Evolutionary conservation across 2,113 vertebrate species (phyloP).

Genomic region (Tiliqua scincoides): DNA sequence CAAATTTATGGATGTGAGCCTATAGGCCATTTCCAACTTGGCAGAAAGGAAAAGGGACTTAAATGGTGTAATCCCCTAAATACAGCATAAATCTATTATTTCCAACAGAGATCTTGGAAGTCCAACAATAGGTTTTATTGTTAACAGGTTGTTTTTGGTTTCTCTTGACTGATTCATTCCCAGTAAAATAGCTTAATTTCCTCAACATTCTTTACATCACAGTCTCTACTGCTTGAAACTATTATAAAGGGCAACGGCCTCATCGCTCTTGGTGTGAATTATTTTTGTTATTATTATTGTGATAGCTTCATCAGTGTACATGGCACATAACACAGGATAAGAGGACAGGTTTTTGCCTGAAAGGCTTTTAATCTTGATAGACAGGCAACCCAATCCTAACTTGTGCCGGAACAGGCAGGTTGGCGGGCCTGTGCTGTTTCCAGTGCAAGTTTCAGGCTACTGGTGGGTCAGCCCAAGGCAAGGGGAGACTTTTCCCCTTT

Average conservation of each 20-base stretch:
- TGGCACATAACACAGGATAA: too few species aligned
- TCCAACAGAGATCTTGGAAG: slow-evolving; percentile 66
- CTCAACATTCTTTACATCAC: slow-evolving; percentile 44
- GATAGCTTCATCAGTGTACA: too few species aligned
- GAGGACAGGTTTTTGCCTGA: too few species aligned
- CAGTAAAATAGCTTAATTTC: slow-evolving; percentile 57
- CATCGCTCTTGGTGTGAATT: not conserved
- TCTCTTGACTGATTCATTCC: slow-evolving; percentile 60
- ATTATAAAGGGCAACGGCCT: slow-evolving; percentile 54
- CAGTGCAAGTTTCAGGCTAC: too few species aligned
- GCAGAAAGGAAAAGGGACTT: slow-evolving; percentile 57
- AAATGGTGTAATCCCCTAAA: slow-evolving; percentile 66
- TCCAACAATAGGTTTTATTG: slow-evolving; percentile 61
- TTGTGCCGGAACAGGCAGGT: too few species aligned
- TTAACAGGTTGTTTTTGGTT: slow-evolving; percentile 64
- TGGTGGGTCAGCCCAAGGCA: too few species aligned
- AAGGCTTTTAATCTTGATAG: too few species aligned
- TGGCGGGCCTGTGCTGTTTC: too few species aligned
- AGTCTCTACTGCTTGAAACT: slow-evolving; percentile 21
- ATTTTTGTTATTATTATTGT: too few species aligned
- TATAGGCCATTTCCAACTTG: slow-evolving; percentile 62
- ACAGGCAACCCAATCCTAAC: too few species aligned
- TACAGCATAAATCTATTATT: slow-evolving; percentile 68
- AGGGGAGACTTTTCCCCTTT: too few species aligned
- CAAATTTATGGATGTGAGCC: slow-evolving; percentile 54